Percentiles rank a stretch among this genome's conserved stretches.
Conservation (phyloP, 2,888 invertebrate species). For the Agrotis clavis region DNA sequence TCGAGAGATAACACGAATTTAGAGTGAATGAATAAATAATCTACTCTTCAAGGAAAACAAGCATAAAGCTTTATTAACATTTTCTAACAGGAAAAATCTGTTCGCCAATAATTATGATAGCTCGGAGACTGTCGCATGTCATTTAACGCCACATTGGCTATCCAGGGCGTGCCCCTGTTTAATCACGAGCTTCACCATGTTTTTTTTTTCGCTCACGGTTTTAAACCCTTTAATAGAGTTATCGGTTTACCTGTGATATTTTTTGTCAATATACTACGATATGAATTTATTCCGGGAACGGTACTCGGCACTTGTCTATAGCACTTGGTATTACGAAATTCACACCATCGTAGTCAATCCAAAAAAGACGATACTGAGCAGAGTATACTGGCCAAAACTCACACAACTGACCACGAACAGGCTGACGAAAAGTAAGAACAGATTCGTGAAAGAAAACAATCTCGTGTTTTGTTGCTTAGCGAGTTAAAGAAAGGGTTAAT, state of each 20-base stretch:
- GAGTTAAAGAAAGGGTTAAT: too few species aligned
- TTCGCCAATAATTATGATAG: constrained; percentile 31
- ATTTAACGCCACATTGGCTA: constrained; percentile 58
- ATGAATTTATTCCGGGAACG: too few species aligned
- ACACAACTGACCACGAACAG: too few species aligned
- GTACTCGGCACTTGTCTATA: too few species aligned
- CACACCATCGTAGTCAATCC: too few species aligned
- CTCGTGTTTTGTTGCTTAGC: too few species aligned
- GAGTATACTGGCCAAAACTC: too few species aligned
- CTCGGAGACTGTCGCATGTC: constrained; percentile 33
- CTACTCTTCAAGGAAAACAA: background rate
- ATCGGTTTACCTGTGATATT: background rate
- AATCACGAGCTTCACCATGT: constrained; percentile 12
- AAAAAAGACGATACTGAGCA: too few species aligned
- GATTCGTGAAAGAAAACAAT: too few species aligned
- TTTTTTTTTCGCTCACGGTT: constrained; percentile 20
- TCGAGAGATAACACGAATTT: background rate
- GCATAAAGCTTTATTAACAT: background rate
- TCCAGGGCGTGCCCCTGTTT: constrained; percentile 54
- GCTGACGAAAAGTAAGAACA: too few species aligned
- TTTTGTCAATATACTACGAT: too few species aligned
- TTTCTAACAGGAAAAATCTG: constrained; percentile 31
- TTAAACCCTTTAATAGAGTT: background rate
- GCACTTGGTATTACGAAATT: too few species aligned
- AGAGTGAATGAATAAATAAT: background rate